Evolutionary conservation across 2,113 vertebrate species (phyloP), one percentile per base, ranked within the genome.

Genomic region (Rutilus rutilus): DNA sequence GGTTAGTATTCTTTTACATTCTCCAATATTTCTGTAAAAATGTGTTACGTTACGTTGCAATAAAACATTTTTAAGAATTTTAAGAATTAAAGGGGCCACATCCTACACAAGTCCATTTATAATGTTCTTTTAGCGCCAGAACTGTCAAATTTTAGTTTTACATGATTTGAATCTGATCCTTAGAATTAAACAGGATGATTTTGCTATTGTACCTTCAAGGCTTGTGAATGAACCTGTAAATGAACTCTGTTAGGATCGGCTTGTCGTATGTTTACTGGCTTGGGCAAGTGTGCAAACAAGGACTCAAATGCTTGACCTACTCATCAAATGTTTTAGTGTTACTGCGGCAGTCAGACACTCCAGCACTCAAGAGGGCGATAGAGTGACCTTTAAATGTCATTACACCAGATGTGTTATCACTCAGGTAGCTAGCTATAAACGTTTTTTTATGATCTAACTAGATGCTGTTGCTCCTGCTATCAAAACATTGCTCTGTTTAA

Each of bases 381-480:
- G 67, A 71, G 36, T 6, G 67, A 71, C 67, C 36, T 71, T 39
- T 21, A 42, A n/a, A 5, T 67, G 64, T 36, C 33, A 4, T 71
- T 69, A 39, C 5, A 36, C 30, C 17, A 23, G 9, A 62, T 62
- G 33, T 71, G 19, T 71, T 36, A 69, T 36, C 30, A 67, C 19
- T 65, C 19, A 39, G 65, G 36, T 71, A 71, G 67, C 67, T 71
- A 39, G 36, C 67, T 23, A 71, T 71, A 71, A 71, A 71, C 19
- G 6, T 42, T 36, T 71, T 42, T 12, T 42, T 42, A 71, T 42
- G 19, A 71, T 71, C 36, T 71, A 42, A 42, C 36, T 42, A 71
- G 36, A 71, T 69, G 36, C 67, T 42, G 11, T 71, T 42, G 23
- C 9, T 71, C 21, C 36, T 11, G 67, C 21, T 6, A 42, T 71